phyloP scores from a whole-genome alignment of 2,888 invertebrate species.

The Spisula solida region DNA sequence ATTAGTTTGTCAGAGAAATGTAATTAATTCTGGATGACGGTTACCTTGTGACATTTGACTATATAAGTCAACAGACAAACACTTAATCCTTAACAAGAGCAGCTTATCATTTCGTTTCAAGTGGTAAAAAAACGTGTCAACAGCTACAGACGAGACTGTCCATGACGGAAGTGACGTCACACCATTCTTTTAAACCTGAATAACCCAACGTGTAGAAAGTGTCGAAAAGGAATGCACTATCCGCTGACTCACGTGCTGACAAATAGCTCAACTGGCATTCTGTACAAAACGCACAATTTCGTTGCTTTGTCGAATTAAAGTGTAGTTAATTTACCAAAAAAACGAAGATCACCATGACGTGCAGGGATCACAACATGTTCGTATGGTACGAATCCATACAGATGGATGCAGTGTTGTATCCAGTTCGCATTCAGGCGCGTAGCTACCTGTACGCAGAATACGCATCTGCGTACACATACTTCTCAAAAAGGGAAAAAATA shows the following conservation, averaged over 20 bases:
- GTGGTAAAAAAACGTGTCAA: conserved; percentile 16
- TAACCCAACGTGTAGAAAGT: conserved; percentile 11
- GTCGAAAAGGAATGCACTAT: conserved; percentile 1
- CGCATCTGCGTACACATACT: too few relatives aligned
- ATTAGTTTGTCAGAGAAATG: conserved; percentile 13
- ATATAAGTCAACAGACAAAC: conserved; percentile 11
- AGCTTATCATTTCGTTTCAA: conserved; percentile 16
- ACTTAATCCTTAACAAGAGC: conserved; percentile 19
- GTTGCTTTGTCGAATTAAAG: too few relatives aligned
- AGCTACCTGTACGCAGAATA: too few relatives aligned
- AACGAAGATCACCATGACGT: too few relatives aligned
- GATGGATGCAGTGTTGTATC: too few relatives aligned
- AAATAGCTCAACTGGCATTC: not conserved
- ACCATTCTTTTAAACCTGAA: not conserved
- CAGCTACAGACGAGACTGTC: conserved; percentile 2
- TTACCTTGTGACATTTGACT: conserved; percentile 16
- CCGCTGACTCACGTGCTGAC: not conserved
- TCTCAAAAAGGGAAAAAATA: too few relatives aligned
- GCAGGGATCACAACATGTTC: too few relatives aligned
- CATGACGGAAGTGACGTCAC: conserved; percentile 5
- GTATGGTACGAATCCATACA: too few relatives aligned
- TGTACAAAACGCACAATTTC: too few relatives aligned
- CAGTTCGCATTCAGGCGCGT: too few relatives aligned
- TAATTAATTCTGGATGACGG: conserved; percentile 11
- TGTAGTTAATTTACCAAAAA: too few relatives aligned